Conservation (phyloP, 2,888 invertebrate species). For the Cerastis rubricosa region DNA sequence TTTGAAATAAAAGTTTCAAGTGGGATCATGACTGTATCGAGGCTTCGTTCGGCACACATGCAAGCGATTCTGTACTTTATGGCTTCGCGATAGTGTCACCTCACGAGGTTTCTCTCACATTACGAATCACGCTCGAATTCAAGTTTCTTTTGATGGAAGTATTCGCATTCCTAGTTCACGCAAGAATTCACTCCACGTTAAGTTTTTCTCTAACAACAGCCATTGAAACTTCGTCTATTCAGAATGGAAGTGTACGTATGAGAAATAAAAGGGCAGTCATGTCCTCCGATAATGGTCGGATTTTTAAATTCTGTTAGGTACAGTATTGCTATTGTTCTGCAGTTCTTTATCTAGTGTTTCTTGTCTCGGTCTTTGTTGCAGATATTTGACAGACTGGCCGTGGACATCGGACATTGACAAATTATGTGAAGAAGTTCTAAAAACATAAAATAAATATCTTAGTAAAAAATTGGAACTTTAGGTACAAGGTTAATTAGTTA, state of each 20-base stretch:
- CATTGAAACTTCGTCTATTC: slow-evolving; percentile 78
- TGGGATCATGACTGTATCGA: slow-evolving; percentile 75
- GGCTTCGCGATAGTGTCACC: slow-evolving; percentile 62
- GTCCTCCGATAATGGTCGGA: slow-evolving; percentile 36
- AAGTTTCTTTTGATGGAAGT: slow-evolving; percentile 78
- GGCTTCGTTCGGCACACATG: slow-evolving; percentile 50
- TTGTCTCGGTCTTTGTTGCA: slow-evolving; percentile 10
- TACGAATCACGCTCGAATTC: slow-evolving; percentile 67
- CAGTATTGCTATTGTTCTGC: slow-evolving; percentile 35
- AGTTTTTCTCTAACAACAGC: slow-evolving; percentile 80
- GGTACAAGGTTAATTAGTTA: too few relatives aligned
- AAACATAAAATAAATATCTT: too few relatives aligned
- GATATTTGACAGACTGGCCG: not conserved
- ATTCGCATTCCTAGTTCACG: slow-evolving; percentile 78
- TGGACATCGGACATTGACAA: not conserved
- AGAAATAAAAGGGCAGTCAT: slow-evolving; percentile 53
- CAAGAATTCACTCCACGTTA: slow-evolving; percentile 79
- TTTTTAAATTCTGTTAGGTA: slow-evolving; percentile 42
- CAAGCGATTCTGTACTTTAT: slow-evolving; percentile 69
- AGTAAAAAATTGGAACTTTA: too few relatives aligned
- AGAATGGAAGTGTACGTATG: slow-evolving; percentile 64
- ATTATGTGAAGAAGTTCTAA: not conserved
- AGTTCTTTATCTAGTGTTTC: slow-evolving; percentile 31
- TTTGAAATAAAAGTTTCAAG: slow-evolving; percentile 82
- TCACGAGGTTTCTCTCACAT: slow-evolving; percentile 47